Percentiles rank a stretch among this genome's conserved stretches.
Conservation (phyloP, 2,888 invertebrate genomes). For the Melanophora roralis region DNA sequence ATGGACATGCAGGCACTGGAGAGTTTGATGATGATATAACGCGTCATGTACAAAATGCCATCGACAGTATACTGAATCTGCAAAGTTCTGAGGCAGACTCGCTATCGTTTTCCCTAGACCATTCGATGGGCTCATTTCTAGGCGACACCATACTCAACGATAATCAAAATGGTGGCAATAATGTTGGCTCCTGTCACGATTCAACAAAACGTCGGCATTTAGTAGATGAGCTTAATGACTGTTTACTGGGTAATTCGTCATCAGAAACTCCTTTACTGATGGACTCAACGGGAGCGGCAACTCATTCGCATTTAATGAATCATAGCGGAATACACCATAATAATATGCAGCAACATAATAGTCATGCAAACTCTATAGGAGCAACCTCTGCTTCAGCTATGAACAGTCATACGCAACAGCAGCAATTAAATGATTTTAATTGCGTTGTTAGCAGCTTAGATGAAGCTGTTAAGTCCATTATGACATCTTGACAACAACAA, state of each 20-base stretch:
- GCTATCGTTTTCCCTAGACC: constrained; percentile 73
- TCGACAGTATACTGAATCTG: constrained; percentile 86
- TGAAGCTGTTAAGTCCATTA: constrained; percentile 79
- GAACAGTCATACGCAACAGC: constrained; percentile 64
- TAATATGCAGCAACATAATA: constrained; percentile 39
- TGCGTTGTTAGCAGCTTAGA: constrained; percentile 77
- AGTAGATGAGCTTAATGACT: constrained; percentile 75
- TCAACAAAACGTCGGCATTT: constrained; percentile 65
- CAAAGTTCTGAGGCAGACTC: constrained; percentile 79
- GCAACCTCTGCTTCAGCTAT: constrained; percentile 20
- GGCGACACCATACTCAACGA: constrained; percentile 75
- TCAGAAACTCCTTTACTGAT: constrained; percentile 47
- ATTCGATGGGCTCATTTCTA: constrained; percentile 75
- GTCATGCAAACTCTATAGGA: neutral
- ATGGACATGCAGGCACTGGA: constrained; percentile 64
- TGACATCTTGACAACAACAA: constrained; percentile 77
- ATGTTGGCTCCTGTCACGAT: constrained; percentile 67
- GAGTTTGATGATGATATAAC: constrained; percentile 83
- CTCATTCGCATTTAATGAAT: constrained; percentile 64
- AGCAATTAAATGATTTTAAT: constrained; percentile 76
- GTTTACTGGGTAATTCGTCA: constrained; percentile 71
- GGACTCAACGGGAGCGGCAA: constrained; percentile 65
- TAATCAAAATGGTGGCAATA: constrained; percentile 67
- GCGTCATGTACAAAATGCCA: constrained; percentile 88
- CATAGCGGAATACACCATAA: constrained; percentile 62